phyloP scores from a whole-genome alignment of 2,888 invertebrate genomes.

The Dryobotodes eremita region DNA sequence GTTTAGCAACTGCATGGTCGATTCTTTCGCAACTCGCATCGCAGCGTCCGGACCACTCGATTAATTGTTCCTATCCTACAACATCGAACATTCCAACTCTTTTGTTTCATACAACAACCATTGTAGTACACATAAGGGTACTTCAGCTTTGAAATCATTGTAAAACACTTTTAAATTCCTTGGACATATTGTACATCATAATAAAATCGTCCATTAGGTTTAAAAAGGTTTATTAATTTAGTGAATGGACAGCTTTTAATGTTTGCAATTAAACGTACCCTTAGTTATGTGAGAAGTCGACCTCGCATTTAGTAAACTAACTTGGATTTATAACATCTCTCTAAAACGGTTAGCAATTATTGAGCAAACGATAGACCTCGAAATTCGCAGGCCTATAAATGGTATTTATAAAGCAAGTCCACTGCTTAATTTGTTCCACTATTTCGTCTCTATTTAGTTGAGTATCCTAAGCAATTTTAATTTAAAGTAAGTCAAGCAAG shows the following conservation, averaged over 20 bases:
- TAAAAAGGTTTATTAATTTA: constrained; percentile 64
- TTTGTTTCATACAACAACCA: constrained; percentile 81
- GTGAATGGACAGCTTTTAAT: constrained; percentile 76
- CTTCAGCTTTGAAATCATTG: constrained; percentile 65
- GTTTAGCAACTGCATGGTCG: constrained; percentile 87
- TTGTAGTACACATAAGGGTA: constrained; percentile 70
- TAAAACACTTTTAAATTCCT: constrained; percentile 63
- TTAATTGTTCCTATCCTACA: constrained; percentile 89
- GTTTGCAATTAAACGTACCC: constrained; percentile 80
- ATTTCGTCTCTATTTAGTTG: constrained; percentile 47
- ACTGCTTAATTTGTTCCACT: constrained; percentile 54
- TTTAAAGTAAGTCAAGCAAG: constrained; percentile 40
- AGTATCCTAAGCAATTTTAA: constrained; percentile 44
- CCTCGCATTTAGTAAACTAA: constrained; percentile 79
- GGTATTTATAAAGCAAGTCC: constrained; percentile 55
- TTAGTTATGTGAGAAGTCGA: constrained; percentile 82
- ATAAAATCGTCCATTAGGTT: constrained; percentile 52
- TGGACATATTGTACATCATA: constrained; percentile 67
- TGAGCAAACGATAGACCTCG: constrained; percentile 73
- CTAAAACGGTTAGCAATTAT: constrained; percentile 69
- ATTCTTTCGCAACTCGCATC: constrained; percentile 86
- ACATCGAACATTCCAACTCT: constrained; percentile 81
- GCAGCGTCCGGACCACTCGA: constrained; percentile 90
- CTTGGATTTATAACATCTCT: constrained; percentile 74
- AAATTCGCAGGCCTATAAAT: constrained; percentile 69